Percentiles rank a stretch among this genome's conserved stretches.
phyloP scores from a whole-genome alignment of 2,888 invertebrate genomes.

The Eupsilia transversa region DNA sequence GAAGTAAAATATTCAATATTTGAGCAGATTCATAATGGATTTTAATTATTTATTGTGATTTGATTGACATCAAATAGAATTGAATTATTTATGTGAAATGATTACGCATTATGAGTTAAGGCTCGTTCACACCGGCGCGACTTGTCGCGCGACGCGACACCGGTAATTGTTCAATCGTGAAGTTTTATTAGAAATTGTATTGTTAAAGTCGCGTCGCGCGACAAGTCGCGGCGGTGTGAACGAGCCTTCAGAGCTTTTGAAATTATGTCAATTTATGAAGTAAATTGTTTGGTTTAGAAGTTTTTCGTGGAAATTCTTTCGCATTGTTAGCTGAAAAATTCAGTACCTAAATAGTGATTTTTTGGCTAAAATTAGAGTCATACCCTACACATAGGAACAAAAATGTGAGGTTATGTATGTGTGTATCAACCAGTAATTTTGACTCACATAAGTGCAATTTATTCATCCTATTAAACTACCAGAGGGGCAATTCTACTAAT shows the following conservation, averaged over 20 bases:
- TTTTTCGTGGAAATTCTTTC: background rate
- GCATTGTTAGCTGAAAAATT: background rate
- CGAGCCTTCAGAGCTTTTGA: constrained; percentile 28
- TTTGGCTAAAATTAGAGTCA: background rate
- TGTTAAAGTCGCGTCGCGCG: no score
- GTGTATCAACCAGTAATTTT: background rate
- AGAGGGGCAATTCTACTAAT: no score
- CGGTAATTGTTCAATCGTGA: no score
- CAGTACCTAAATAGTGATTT: background rate
- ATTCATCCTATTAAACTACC: background rate
- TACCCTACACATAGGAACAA: no score
- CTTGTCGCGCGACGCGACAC: no score
- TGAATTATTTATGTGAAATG: constrained; percentile 47
- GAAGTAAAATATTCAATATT: constrained; percentile 70
- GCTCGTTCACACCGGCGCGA: no score
- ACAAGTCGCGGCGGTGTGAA: no score
- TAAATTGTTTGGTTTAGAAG: background rate
- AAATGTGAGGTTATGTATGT: background rate
- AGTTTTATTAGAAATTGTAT: no score
- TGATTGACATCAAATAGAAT: constrained; percentile 59
- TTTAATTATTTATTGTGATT: constrained; percentile 63
- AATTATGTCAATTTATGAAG: constrained; percentile 8
- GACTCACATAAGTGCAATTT: background rate
- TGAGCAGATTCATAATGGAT: constrained; percentile 61
- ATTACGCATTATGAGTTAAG: constrained; percentile 30